These are phyloP conservation scores for Spinus olivaceus DNA, from an alignment of 2,797 vertebrate species.

Conservation along the genomic window DNA sequence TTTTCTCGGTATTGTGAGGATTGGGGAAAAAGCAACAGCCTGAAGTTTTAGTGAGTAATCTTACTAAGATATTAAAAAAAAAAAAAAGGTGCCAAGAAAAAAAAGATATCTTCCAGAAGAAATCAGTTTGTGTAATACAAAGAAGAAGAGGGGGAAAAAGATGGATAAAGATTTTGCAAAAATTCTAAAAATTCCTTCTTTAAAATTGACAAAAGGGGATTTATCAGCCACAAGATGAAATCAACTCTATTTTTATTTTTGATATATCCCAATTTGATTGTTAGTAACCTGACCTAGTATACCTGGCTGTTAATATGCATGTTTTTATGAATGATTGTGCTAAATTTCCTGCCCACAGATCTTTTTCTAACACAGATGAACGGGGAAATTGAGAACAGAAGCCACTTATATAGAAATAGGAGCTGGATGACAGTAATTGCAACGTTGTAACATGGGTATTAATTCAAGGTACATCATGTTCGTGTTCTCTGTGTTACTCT, in stretches of 20 bases:
- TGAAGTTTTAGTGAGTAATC: neutral
- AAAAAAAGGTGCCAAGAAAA: neutral
- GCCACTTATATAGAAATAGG: constrained; percentile 3
- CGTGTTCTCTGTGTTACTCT: neutral
- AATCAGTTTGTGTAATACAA: neutral
- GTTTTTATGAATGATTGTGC: neutral
- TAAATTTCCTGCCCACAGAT: neutral
- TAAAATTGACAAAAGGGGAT: neutral
- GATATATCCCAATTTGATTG: neutral
- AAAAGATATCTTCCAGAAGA: neutral
- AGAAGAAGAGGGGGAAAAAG: neutral
- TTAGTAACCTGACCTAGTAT: neutral
- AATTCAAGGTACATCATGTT: neutral
- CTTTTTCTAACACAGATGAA: neutral
- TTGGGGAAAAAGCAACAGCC: neutral
- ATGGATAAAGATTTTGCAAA: neutral
- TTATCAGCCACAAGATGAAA: neutral
- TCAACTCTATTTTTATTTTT: neutral
- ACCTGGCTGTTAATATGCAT: neutral
- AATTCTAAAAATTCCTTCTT: neutral
- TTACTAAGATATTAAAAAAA: neutral
- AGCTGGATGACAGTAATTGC: neutral
- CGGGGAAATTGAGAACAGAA: neutral
- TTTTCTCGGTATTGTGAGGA: neutral
- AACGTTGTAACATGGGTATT: neutral